Percentiles rank a stretch among this genome's conserved stretches.
Conservation (phyloP, 2,888 invertebrate species). For the Ganaspis brasiliensis region DNA sequence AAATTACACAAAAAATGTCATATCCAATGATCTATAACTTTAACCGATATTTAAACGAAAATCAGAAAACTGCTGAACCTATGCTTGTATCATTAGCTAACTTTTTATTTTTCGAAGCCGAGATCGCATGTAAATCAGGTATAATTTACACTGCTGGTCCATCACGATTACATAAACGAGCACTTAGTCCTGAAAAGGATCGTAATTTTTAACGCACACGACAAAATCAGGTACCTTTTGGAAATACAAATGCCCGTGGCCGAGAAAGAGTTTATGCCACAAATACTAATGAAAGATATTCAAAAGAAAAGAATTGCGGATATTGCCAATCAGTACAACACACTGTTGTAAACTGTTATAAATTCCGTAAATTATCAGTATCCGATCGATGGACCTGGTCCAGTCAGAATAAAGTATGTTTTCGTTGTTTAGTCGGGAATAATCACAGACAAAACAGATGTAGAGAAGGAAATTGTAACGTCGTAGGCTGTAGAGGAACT, state of each 20-base stretch:
- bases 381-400: slow-evolving; percentile 24
- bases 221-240: not conserved
- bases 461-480: not conserved
- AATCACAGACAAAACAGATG: not conserved
- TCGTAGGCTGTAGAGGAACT: not conserved
- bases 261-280: not conserved
- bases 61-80: not conserved
- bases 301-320: not conserved
- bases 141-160: not conserved
- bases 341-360: not conserved
- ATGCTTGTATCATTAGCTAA: slow-evolving; percentile 13
- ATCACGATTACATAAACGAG: not conserved
- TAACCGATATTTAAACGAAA: not conserved
- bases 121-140: slow-evolving; percentile 46
- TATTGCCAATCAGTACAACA: not conserved
- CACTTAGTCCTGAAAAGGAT: not conserved
- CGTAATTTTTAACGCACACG: not conserved
- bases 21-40: not conserved
- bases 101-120: slow-evolving; percentile 47
- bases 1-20: slow-evolving; percentile 4
- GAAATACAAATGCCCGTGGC: not conserved
- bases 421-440: not conserved
- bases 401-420: not conserved
- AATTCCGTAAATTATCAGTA: not conserved
- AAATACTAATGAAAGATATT: not conserved